Base-by-base conservation (phyloP, 2,113 vertebrate species). In the Zapus hudsonius region DNA sequence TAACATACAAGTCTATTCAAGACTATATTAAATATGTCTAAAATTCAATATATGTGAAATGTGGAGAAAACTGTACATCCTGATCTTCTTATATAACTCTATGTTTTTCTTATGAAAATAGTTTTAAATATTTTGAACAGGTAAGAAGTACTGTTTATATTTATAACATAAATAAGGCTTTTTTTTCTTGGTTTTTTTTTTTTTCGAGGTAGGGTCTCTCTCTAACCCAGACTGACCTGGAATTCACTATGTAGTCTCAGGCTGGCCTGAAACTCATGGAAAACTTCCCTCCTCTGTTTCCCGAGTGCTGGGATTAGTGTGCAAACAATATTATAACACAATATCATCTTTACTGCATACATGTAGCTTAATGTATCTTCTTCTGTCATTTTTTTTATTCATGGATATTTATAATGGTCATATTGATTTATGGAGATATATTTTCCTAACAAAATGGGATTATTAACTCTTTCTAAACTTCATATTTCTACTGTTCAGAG, bases 41-140 rank as follows among this genome's bases (percentile, higher is more conserved):
- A 90, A 76, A 94, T 55, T 84, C 4, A 66, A 63, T 82, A 13
- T 94, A 36, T 69, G 83, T 6, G 2, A 89, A 82, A 64, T 27
- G 16, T 81, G 2, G 4, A 44, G 86, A 5, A 83, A 69, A 73
- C 29, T 75, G 27, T 83, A 64, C 15, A n/a, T 1, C 5, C 3
- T 47, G 31, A 8, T 44, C 88, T 3, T 78, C 19, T 63, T 40
- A 55, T 38, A 27, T 44, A 12, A 1, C 38, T 66, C 20, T 5
- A 0, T 64, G 81, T 25, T 33, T 84, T 57, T 29, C 8, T 69
- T 57, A 25, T 5, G 7, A 4, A 33, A 84, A 55, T 69, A 42
- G 16, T 29, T 84, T 64, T 25, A 88, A 72, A 74, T 0, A 17
- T 66, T 95, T 55, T 40, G 16, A 78, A 25, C 7, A 72, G 22